Conservation (phyloP, 2,113 vertebrate species). For the Oreochromis tanganicae region DNA sequence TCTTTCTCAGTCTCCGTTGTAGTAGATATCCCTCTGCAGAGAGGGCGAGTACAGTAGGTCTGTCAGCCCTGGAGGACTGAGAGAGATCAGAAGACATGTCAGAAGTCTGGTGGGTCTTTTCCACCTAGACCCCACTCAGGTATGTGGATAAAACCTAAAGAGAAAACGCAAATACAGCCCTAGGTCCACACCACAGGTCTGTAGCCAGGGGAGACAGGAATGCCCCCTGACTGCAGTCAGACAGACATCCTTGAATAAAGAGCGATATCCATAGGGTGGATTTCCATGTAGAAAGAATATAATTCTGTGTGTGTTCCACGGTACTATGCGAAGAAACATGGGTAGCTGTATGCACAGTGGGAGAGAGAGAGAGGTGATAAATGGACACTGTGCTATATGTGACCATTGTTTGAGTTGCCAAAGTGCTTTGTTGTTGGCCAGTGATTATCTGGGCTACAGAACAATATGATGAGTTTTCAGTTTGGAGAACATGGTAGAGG, state of each 20-base stretch:
- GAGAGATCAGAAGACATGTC: conserved; percentile 53
- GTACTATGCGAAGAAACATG: conserved; percentile 11
- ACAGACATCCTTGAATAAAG: conserved; percentile 34
- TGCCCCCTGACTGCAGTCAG: conserved; percentile 31
- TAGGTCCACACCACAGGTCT: conserved; percentile 44
- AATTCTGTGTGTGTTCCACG: conserved; percentile 36
- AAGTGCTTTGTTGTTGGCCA: conserved; percentile 54
- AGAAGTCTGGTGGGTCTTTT: conserved; percentile 45
- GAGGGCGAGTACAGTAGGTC: conserved; percentile 26
- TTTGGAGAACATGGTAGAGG: conserved; percentile 25
- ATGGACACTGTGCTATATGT: conserved; percentile 44
- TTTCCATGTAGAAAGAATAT: conserved; percentile 22
- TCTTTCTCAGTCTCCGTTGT: not conserved
- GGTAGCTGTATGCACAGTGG: conserved; percentile 25
- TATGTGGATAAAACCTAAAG: conserved; percentile 46
- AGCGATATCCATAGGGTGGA: conserved; percentile 30
- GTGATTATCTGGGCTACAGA: conserved; percentile 52
- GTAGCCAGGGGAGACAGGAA: conserved; percentile 5
- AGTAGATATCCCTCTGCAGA: conserved; percentile 12
- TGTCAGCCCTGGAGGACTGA: conserved; percentile 40
- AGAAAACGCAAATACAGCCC: conserved; percentile 53
- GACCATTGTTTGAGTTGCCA: conserved; percentile 63
- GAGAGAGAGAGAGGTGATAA: conserved; percentile 22
- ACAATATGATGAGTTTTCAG: conserved; percentile 55
- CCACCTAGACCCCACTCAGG: conserved; percentile 37